Evolutionary conservation across 2,888 invertebrate species (phyloP).

Genomic region (Diarsia dahlii): DNA sequence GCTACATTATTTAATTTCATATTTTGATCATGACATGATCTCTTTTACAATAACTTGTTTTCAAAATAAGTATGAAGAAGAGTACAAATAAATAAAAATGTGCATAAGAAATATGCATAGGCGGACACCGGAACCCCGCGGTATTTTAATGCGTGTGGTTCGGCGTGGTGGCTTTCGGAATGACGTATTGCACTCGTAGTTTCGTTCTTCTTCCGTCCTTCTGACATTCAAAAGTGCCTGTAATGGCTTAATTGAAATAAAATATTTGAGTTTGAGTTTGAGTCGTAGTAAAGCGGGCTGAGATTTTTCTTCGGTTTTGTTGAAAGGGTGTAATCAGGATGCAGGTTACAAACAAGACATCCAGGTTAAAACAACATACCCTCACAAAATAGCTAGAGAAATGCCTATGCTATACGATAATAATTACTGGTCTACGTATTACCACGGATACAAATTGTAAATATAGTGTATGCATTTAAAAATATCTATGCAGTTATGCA

Average conservation of each 20-base stretch:
- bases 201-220: too few relatives aligned
- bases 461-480: not conserved
- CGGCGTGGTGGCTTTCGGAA: too few relatives aligned
- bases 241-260: too few relatives aligned
- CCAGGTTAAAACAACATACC: slow-evolving; percentile 19
- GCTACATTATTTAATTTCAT: not conserved
- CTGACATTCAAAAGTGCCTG: too few relatives aligned
- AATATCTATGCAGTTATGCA: not conserved
- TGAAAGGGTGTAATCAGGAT: slow-evolving; percentile 7
- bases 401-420: not conserved
- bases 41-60: too few relatives aligned
- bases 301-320: not conserved
- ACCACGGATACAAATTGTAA: not conserved
- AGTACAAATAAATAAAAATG: not conserved
- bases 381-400: not conserved
- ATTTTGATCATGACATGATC: too few relatives aligned
- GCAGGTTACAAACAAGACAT: slow-evolving; percentile 7
- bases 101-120: not conserved
- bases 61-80: not conserved
- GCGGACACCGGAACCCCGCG: not conserved
- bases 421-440: not conserved
- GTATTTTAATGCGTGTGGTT: slow-evolving; percentile 1
- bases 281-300: not conserved
- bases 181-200: too few relatives aligned
- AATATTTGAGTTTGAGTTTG: too few relatives aligned